phyloP scores from a whole-genome alignment of 2,113 vertebrate species.

The Tilapia sparmanii region DNA sequence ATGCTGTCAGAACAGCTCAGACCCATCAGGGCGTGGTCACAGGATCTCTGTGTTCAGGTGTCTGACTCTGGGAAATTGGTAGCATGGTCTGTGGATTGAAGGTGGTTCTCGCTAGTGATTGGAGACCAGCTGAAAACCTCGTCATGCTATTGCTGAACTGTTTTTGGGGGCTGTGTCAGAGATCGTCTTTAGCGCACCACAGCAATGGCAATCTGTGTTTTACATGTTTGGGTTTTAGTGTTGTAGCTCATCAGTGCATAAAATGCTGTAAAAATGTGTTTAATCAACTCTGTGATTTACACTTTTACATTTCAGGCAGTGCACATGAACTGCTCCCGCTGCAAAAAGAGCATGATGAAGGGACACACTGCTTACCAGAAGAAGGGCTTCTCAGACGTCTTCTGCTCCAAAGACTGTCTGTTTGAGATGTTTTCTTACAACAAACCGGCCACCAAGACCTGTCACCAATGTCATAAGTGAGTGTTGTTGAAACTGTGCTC shows the following conservation, averaged over 20 bases:
- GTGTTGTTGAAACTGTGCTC: neutral
- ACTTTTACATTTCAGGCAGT: conserved; percentile 40
- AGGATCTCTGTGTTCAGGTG: neutral
- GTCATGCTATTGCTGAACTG: neutral
- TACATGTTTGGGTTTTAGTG: fast-evolving
- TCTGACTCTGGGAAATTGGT: fast-evolving
- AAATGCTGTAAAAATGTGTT: neutral
- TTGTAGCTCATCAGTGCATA: fast-evolving
- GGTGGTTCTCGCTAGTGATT: neutral
- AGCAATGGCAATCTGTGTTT: fast-evolving
- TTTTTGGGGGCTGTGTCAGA: neutral
- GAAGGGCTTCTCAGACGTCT: conserved; percentile 87
- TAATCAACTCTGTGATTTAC: fast-evolving
- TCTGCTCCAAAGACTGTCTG: conserved; percentile 82
- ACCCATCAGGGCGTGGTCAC: neutral
- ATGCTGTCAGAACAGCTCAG: neutral
- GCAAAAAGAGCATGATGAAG: conserved; percentile 84
- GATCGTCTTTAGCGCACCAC: neutral
- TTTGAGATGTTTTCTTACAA: conserved; percentile 66
- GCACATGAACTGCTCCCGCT: conserved; percentile 84
- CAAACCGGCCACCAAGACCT: conserved; percentile 76
- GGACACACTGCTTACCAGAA: conserved; percentile 93
- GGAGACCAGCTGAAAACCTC: fast-evolving
- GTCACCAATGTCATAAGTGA: conserved; percentile 87
- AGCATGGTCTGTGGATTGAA: neutral